Evolutionary conservation across 2,797 vertebrate genomes (phyloP).

Genomic region (Hozukius guyotensis): DNA sequence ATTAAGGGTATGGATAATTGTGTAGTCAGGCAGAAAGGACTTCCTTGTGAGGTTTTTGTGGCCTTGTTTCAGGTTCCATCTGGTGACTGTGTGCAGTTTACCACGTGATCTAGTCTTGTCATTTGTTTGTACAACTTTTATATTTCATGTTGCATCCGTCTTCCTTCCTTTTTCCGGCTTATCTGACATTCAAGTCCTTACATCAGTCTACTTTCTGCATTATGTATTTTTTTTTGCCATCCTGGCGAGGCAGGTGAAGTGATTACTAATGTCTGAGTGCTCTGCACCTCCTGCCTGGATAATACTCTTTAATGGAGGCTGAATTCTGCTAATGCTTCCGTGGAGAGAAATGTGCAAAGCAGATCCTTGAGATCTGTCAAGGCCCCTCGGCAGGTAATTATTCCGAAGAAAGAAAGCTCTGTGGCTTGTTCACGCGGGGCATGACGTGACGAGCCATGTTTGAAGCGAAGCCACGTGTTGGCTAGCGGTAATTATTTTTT

Average conservation of each 20-base stretch:
- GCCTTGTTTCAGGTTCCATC: background rate
- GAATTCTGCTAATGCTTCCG: constrained; percentile 43
- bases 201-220: background rate
- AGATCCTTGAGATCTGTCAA: constrained; percentile 50
- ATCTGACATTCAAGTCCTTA: background rate
- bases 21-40: background rate
- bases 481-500: background rate
- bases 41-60: background rate
- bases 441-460: background rate
- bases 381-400: constrained; percentile 42
- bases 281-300: constrained; percentile 52
- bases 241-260: constrained; percentile 34
- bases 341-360: constrained; percentile 7
- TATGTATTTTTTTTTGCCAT: background rate
- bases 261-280: constrained; percentile 41
- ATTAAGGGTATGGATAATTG: background rate
- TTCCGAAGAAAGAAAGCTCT: constrained; percentile 27
- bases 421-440: constrained; percentile 15
- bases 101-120: background rate
- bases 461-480: background rate
- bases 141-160: background rate
- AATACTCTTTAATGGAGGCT: constrained; percentile 65
- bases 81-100: background rate
- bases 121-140: background rate
- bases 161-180: background rate